phyloP scores from a whole-genome alignment of 2,113 vertebrate genomes.

The Brachyistius frenatus region DNA sequence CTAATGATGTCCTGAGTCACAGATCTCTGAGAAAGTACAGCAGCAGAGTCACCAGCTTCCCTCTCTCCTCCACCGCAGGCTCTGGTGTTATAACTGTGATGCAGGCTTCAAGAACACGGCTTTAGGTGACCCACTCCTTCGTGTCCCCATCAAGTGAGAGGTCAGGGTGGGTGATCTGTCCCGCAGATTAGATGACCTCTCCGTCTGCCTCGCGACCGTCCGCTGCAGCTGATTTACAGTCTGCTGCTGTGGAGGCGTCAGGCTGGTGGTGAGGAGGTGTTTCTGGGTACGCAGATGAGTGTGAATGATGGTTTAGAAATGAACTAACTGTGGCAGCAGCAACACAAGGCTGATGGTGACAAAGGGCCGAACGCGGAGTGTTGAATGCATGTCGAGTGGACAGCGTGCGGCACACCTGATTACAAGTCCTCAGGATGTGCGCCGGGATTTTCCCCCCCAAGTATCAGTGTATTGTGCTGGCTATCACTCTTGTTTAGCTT shows the following conservation, averaged over 20 bases:
- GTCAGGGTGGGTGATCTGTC: neutral
- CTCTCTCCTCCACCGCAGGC: slow-evolving; percentile 3
- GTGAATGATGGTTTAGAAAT: slow-evolving; percentile 51
- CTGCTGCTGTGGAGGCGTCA: slow-evolving; percentile 45
- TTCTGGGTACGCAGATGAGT: slow-evolving; percentile 42
- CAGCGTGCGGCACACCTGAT: slow-evolving; percentile 69
- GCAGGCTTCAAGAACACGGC: slow-evolving; percentile 8
- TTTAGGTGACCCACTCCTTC: slow-evolving; percentile 22
- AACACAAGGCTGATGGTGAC: slow-evolving; percentile 27
- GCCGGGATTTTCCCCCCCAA: slow-evolving; percentile 33
- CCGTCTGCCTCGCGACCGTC: neutral
- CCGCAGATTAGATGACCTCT: slow-evolving; percentile 37
- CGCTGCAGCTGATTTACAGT: slow-evolving; percentile 25
- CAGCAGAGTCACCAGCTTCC: slow-evolving; percentile 10
- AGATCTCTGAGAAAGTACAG: slow-evolving; percentile 60
- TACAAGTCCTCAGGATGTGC: slow-evolving; percentile 50
- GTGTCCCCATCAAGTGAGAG: neutral
- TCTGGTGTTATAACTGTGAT: slow-evolving; percentile 28
- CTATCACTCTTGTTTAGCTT: slow-evolving; percentile 54
- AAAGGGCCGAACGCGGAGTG: slow-evolving; percentile 33
- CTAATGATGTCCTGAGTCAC: slow-evolving; percentile 71
- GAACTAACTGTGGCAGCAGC: slow-evolving; percentile 27
- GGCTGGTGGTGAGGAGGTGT: slow-evolving; percentile 57
- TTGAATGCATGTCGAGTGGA: slow-evolving; percentile 70
- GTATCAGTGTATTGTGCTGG: slow-evolving; percentile 32